phyloP scores from a whole-genome alignment of 2,797 vertebrate species.

The Octomys mimax region DNA sequence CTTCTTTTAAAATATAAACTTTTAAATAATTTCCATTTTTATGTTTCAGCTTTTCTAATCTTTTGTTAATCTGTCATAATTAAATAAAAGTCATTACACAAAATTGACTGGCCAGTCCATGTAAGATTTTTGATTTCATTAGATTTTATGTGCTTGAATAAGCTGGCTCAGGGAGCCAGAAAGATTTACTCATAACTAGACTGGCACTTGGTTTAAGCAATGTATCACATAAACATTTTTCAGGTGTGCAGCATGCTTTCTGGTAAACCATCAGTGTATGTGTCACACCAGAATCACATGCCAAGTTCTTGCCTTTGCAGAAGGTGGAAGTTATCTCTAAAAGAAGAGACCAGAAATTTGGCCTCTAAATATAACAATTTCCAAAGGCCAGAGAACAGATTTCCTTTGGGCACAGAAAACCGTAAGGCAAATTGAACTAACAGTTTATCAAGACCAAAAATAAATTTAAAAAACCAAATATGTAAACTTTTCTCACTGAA shows the following conservation, averaged over 20 bases:
- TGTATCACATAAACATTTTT: not conserved
- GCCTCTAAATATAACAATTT: constrained; percentile 68
- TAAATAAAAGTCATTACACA: constrained; percentile 8
- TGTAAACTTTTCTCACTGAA: not conserved
- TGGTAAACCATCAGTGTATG: constrained; percentile 49
- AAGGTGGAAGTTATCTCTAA: constrained; percentile 45
- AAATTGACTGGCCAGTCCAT: not conserved
- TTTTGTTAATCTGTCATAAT: constrained; percentile 1
- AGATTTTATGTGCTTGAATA: not conserved
- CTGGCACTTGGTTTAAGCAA: constrained; percentile 21
- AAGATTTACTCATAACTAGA: constrained; percentile 23
- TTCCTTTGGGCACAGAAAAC: constrained; percentile 85
- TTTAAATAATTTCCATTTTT: not conserved
- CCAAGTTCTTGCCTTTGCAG: constrained; percentile 63
- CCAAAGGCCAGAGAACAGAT: constrained; percentile 86
- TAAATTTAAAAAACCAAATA: not conserved
- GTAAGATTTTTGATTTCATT: constrained; percentile 21
- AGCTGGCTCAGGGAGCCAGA: not conserved
- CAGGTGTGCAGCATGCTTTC: not conserved
- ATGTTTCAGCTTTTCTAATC: constrained; percentile 1
- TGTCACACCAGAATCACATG: constrained; percentile 3
- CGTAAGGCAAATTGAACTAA: constrained; percentile 74
- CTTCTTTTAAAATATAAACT: not conserved
- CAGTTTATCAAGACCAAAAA: constrained; percentile 76
- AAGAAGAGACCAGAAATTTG: constrained; percentile 22